Evolutionary conservation across 2,888 invertebrate genomes (phyloP).

Genomic region (Orchestes rusci): DNA sequence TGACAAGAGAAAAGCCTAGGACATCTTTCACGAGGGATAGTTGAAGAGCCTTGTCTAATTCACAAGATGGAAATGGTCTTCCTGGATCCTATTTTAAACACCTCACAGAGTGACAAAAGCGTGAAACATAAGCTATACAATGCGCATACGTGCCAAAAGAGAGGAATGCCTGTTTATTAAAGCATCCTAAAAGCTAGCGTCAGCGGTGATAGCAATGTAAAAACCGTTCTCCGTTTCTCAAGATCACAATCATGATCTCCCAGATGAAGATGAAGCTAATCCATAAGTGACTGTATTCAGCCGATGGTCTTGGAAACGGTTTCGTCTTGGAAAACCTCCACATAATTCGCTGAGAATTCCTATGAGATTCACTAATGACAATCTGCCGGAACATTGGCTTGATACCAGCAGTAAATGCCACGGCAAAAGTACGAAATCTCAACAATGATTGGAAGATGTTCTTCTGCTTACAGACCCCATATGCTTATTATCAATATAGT

Average conservation of each 20-base stretch:
- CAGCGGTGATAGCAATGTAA: not conserved
- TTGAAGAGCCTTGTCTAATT: conserved; percentile 1
- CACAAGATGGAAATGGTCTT: too few relatives aligned
- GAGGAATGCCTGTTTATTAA: not conserved
- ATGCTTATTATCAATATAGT: conserved; percentile 18
- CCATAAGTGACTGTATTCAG: conserved; percentile 15
- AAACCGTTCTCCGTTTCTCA: not conserved
- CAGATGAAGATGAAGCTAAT: conserved; percentile 5
- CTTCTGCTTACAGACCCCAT: conserved; percentile 2
- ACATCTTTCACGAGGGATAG: not conserved
- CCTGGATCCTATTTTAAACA: not conserved
- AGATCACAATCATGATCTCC: not conserved
- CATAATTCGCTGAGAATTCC: conserved; percentile 12
- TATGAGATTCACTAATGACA: not conserved
- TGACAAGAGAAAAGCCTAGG: not conserved
- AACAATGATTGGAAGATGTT: conserved; percentile 6
- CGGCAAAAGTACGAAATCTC: not conserved
- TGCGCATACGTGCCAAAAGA: too few relatives aligned
- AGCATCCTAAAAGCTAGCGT: not conserved
- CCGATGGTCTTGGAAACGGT: conserved; percentile 10
- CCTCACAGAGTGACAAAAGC: not conserved
- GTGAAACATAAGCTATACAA: not conserved
- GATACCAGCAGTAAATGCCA: conserved; percentile 15
- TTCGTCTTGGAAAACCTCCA: conserved; percentile 11
- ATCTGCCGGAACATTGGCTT: conserved; percentile 13